Evolutionary conservation across 2,797 vertebrate species (phyloP).

Genomic region (Chiloscyllium punctatum): DNA sequence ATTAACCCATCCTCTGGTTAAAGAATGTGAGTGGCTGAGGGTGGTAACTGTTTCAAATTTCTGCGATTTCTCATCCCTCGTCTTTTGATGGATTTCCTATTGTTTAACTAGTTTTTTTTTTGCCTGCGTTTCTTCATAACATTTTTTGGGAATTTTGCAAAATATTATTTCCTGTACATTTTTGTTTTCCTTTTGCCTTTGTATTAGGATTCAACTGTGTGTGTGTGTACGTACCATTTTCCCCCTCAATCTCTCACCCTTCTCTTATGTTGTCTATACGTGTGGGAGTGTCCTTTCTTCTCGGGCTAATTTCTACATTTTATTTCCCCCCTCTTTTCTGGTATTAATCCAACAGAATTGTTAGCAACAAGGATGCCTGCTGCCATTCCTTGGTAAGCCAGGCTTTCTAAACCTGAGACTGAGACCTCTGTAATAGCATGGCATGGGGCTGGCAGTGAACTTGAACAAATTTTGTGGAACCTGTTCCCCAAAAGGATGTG

Average conservation of each 20-base stretch:
- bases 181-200: neutral
- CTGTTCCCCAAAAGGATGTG: neutral
- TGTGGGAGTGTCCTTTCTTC: neutral
- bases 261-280: neutral
- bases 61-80: neutral
- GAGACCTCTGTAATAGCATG: neutral
- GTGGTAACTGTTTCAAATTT: neutral
- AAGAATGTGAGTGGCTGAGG: neutral
- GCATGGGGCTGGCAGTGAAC: neutral
- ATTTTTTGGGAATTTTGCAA: neutral
- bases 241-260: neutral
- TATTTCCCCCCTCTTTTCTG: neutral
- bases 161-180: neutral
- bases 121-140: neutral
- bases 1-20: neutral
- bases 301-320: neutral
- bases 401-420: neutral
- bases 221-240: neutral
- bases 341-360: neutral
- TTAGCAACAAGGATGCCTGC: neutral
- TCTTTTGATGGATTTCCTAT: neutral
- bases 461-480: neutral
- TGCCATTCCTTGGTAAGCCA: neutral
- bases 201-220: neutral
- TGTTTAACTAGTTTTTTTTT: neutral